phyloP scores from a whole-genome alignment of 1,140 invertebrate genomes.

The Drosophila sulfurigaster region DNA sequence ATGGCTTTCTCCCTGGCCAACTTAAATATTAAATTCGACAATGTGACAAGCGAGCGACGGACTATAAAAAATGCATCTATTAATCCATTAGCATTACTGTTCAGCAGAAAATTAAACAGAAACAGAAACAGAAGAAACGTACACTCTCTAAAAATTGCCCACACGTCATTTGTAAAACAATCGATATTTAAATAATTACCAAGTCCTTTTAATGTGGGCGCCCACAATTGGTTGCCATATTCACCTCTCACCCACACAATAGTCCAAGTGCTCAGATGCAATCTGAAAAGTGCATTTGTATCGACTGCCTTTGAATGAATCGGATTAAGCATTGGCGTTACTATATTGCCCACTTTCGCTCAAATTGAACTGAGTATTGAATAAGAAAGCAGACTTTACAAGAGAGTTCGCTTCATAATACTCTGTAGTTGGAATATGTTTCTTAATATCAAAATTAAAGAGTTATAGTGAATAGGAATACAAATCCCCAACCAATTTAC shows the following conservation, averaged over 20 bases:
- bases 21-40: conserved; percentile 68
- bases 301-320: conserved; percentile 20
- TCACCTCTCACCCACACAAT: conserved; percentile 7
- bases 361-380: background rate
- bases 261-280: conserved; percentile 10
- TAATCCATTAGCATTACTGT: conserved; percentile 67
- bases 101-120: background rate
- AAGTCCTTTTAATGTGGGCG: conserved; percentile 47
- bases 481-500: too few relatives aligned
- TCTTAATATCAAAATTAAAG: too few relatives aligned
- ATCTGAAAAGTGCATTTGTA: conserved; percentile 61
- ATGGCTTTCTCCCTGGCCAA: conserved; percentile 14
- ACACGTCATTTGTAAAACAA: conserved; percentile 52
- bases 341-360: background rate
- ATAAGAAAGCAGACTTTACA: background rate
- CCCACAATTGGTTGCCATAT: conserved; percentile 20
- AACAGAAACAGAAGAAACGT: background rate
- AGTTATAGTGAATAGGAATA: too few relatives aligned
- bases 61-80: conserved; percentile 66
- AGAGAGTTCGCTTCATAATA: too few relatives aligned
- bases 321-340: conserved; percentile 22
- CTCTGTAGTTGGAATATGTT: too few relatives aligned
- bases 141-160: background rate
- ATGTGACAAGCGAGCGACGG: background rate
- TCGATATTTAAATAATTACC: conserved; percentile 79